A percentile compares a stretch with the other conserved stretches of the same genome.
These are phyloP conservation scores for Desoria tigrina DNA, from an alignment of 2,888 invertebrate genomes.

Conservation along the genomic window DNA sequence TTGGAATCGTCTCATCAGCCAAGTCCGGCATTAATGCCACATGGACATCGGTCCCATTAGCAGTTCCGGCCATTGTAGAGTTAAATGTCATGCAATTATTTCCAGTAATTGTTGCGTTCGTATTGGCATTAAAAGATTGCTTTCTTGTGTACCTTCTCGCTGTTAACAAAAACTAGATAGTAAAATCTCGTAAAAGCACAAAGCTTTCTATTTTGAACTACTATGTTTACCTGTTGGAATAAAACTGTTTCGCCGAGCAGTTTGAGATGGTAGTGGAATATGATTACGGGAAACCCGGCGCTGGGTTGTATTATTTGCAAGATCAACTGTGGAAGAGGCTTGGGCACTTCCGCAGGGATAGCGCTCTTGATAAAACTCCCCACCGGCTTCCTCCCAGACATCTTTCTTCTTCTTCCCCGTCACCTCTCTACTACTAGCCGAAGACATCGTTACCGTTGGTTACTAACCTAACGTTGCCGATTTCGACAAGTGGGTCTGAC, in stretches of 20 bases:
- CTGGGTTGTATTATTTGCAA: slow-evolving; percentile 18
- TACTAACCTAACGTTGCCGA: too few relatives aligned
- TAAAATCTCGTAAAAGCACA: too few relatives aligned
- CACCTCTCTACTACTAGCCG: slow-evolving; percentile 37
- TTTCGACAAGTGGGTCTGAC: too few relatives aligned
- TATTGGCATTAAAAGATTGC: slow-evolving; percentile 3
- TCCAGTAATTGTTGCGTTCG: background rate
- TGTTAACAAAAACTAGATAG: too few relatives aligned
- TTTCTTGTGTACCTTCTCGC: slow-evolving; percentile 18
- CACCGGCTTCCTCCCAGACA: slow-evolving; percentile 82
- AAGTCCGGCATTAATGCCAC: slow-evolving; percentile 79
- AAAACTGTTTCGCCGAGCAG: slow-evolving; percentile 37
- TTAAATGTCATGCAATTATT: slow-evolving; percentile 29
- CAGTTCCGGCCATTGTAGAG: slow-evolving; percentile 39
- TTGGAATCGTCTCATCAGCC: slow-evolving; percentile 72
- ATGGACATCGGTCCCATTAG: slow-evolving; percentile 66
- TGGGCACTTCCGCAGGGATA: slow-evolving; percentile 62
- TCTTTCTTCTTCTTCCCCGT: slow-evolving; percentile 54
- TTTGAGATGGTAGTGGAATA: slow-evolving; percentile 47
- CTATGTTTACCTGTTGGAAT: slow-evolving; percentile 1
- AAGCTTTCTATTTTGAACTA: too few relatives aligned
- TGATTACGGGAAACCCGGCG: slow-evolving; percentile 26
- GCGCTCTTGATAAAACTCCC: slow-evolving; percentile 81
- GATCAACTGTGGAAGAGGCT: slow-evolving; percentile 14
- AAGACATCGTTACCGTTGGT: slow-evolving; percentile 28